These are phyloP conservation scores for Hippocampus abdominalis DNA, from an alignment of 2,113 vertebrate genomes.

Conservation along the genomic window DNA sequence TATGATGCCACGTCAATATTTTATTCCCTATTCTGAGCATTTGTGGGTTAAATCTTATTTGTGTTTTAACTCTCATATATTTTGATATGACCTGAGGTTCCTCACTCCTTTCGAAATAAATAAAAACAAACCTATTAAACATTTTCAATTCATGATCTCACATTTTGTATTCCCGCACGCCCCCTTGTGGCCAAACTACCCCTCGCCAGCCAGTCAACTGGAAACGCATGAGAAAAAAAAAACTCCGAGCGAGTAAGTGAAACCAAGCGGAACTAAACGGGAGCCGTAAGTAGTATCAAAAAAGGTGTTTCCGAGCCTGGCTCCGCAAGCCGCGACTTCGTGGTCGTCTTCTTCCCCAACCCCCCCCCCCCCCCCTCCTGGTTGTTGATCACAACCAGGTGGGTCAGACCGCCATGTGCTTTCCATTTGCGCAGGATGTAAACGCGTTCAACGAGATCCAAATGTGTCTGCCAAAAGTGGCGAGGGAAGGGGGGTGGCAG, in stretches of 20 bases:
- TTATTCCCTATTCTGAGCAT: too few relatives aligned
- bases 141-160: background rate
- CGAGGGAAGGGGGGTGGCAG: conserved; percentile 51
- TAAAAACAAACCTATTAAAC: background rate
- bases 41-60: too few relatives aligned
- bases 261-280: conserved; percentile 44
- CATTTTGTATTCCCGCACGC: conserved; percentile 38
- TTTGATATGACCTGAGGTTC: too few relatives aligned
- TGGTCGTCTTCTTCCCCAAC: conserved; percentile 52
- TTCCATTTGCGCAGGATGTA: conserved; percentile 74
- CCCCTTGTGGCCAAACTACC: conserved; percentile 61
- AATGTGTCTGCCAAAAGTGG: conserved; percentile 63
- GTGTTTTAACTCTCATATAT: too few relatives aligned
- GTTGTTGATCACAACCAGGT: conserved; percentile 78
- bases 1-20: too few relatives aligned
- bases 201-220: conserved; percentile 33
- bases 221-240: conserved; percentile 9
- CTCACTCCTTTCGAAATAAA: too few relatives aligned
- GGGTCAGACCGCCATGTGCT: conserved; percentile 68
- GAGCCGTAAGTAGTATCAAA: conserved; percentile 49
- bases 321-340: conserved; percentile 32
- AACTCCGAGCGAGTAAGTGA: conserved; percentile 24
- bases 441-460: conserved; percentile 77
- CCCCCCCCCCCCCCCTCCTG: conserved; percentile 51
- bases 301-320: conserved; percentile 33